Evolutionary conservation across 2,113 vertebrate species (phyloP), one percentile per base, ranked within the genome.

Genomic region (Podarcis raffonei): DNA sequence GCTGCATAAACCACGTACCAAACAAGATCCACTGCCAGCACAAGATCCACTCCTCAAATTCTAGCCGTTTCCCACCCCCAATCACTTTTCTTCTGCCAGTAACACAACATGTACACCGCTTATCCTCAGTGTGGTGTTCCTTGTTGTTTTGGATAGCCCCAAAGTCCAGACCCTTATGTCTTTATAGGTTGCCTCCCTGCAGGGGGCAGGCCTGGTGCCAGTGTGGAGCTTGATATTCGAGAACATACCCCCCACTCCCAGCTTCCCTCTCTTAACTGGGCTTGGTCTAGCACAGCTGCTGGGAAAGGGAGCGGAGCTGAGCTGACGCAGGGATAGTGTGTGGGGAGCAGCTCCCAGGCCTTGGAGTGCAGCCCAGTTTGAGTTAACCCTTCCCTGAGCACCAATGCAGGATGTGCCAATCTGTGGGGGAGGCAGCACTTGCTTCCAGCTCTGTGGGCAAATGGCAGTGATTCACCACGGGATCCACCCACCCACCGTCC

Each of bases 241-340:
- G 87, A 89, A 89, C 81, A 81, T 53, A 53, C 48, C 48, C 82
- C 68, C 39, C 79, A 69, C 30, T 66, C 76, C 48, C 83, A 59
- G 72, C 80, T 77, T 71, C 72, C 77, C 88, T 59, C n/a, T 59
- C 84, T 77, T 90, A 86, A 65, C 84, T 86, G 72, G 89, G 89
- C 71, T 90, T 86, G 13, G 71, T 68, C 62, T 89, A 84, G 81
- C 62, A 76, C 89, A 86, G 84, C 84, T 90, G 89, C 89, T 90
- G 89, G 89, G 89, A 90, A 90, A 87, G 53, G 89, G 89, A 78
- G 84, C 53, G 62, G 84, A 84, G 87, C 65, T 2, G 37, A 87
- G 79, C 79, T 86, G 89, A 90, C 79, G 72, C 65, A 77, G 89
- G 80, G 79, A 35, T 89, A 81, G 87, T 81, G 87, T 89, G 87